Evolutionary conservation across 2,888 invertebrate genomes (phyloP), one percentile per base, ranked within the genome.

Genomic region (Microdon myrmicae): DNA sequence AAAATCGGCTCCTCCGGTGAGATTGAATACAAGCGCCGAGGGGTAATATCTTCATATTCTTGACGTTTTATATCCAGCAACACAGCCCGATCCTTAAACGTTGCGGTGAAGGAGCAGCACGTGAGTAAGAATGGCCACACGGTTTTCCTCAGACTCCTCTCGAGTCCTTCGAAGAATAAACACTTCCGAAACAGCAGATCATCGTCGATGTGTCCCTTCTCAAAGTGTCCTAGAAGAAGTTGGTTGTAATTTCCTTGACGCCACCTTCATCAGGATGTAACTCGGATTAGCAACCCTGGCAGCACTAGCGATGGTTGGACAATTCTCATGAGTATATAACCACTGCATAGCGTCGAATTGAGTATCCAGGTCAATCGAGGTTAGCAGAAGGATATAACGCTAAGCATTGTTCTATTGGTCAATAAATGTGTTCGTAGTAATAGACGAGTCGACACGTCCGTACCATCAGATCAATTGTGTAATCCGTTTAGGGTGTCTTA

Each of bases 91-190:
- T 96, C 94, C 67, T 93, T 92, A 71, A 88, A 90, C 0, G 94
- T 93, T 6, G 95, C 95, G 70, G 89, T 89, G 78, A 93, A 96
- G 0, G 95, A 93, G 77, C 94, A 96, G 71, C 94, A 94, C 73
- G 94, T 92, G 8, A 96, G 82, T 16, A 96, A 83, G 77, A 96
- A 96, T 1, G 96, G 96, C 96, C 96, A 96, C 3, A 95, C 90
- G 72, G 94, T 92, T 74, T 90, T 89, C 29, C 96, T 84, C 35
- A 96, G 79, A 49, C 87, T 87, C 48, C 90, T 88, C 67, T 96
- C 94, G 69, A 96, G 83, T 1, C 94, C 94, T 5, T 94, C 94
- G 75, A 96, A 96, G 79, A 96, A 96, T 16, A 96, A 89, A 45
- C 91, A 92, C 81, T 95, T 96, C 67, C 94, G 85, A 20, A 96